Evolutionary conservation across 92 coral and sea anemone genomes (phyloP).

Genomic region (Phymanthus crucifer): DNA sequence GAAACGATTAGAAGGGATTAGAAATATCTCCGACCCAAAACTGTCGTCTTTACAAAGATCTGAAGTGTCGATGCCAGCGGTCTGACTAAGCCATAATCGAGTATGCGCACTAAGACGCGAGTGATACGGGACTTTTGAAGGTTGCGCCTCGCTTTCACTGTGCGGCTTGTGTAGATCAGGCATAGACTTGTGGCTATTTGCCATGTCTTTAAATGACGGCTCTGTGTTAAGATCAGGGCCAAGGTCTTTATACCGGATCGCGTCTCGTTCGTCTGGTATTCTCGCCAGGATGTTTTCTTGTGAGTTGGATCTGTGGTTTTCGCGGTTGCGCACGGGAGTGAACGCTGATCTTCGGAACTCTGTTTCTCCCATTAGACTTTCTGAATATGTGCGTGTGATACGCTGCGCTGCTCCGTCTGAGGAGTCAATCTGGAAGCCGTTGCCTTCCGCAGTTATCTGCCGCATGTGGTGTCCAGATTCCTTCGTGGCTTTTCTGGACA

Average conservation of each 20-base stretch:
- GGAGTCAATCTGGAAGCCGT: slow-evolving; percentile 34
- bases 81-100: slow-evolving; percentile 83
- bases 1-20: slow-evolving; percentile 74
- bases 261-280: background rate
- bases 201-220: slow-evolving; percentile 53
- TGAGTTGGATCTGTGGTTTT: slow-evolving; percentile 24
- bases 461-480: slow-evolving; percentile 34
- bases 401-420: slow-evolving; percentile 39
- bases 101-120: slow-evolving; percentile 79
- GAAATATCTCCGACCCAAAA: slow-evolving; percentile 55
- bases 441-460: slow-evolving; percentile 40
- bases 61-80: slow-evolving; percentile 78
- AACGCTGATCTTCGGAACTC: slow-evolving; percentile 48
- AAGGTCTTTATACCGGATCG: background rate
- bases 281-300: slow-evolving; percentile 3
- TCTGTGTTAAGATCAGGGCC: background rate
- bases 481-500: slow-evolving; percentile 48
- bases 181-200: slow-evolving; percentile 79
- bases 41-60: slow-evolving; percentile 48
- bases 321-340: slow-evolving; percentile 38
- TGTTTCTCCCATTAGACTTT: slow-evolving; percentile 13
- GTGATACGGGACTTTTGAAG: slow-evolving; percentile 47
- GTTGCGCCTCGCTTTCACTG: slow-evolving; percentile 20
- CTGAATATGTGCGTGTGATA: slow-evolving; percentile 32
- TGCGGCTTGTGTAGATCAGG: slow-evolving; percentile 63